These are phyloP conservation scores for Tautogolabrus adspersus DNA, from an alignment of 2,113 vertebrate species.

Conservation along the genomic window DNA sequence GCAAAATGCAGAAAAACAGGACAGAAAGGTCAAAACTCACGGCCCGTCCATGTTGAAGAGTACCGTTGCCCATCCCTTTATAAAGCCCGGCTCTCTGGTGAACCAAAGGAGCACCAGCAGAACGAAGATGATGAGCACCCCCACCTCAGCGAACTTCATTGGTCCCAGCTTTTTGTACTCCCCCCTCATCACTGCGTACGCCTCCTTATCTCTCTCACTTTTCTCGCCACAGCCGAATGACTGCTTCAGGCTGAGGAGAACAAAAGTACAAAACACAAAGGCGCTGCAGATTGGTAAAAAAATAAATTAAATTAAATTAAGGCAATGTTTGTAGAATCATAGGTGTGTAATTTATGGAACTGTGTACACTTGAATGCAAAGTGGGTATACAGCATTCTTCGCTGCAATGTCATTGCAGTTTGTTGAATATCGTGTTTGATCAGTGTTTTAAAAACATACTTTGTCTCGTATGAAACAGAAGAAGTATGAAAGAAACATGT, in stretches of 20 bases:
- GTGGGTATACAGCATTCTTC: background rate
- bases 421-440: background rate
- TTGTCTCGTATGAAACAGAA: background rate
- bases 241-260: conserved; percentile 83
- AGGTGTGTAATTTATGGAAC: background rate
- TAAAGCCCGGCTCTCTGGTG: conserved; percentile 92
- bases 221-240: conserved; percentile 84
- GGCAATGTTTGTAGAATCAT: background rate
- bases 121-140: conserved; percentile 83
- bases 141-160: conserved; percentile 87
- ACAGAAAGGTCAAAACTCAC: conserved; percentile 77
- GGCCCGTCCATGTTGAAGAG: conserved; percentile 74
- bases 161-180: conserved; percentile 86
- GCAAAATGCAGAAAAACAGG: background rate
- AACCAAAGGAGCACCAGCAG: conserved; percentile 92
- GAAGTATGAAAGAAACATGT: background rate
- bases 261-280: conserved; percentile 1
- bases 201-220: conserved; percentile 70
- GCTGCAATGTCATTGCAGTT: background rate
- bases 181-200: conserved; percentile 81
- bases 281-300: background rate
- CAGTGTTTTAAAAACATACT: background rate
- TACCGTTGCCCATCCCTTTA: conserved; percentile 88
- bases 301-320: background rate
- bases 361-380: background rate